Base-by-base conservation (phyloP, 2,888 invertebrate species). In the Malacosoma neustria region DNA sequence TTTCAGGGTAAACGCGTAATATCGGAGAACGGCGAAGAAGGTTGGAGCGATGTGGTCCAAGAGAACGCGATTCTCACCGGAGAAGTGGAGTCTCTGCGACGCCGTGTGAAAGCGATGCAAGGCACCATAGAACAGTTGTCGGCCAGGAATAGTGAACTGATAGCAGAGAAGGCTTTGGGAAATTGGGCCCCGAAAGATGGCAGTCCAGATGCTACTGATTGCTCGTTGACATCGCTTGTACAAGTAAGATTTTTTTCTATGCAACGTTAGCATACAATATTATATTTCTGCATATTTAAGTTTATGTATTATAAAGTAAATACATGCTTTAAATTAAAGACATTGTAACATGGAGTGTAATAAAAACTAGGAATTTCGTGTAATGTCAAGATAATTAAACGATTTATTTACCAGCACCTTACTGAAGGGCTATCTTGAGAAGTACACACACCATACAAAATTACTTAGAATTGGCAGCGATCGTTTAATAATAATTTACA, bases 21-120 rank as follows among this genome's bases (percentile, higher is more conserved):
- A 30, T 92, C 93, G 41, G 92, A 92, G 51, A 96, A 97, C 69
- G 98, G 98, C 3, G 90, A 91, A 45, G 93, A 95, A 58, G 89
- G 91, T 29, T 91, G 97, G 53, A 97, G 97, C 55, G 99, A 99
- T 68, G 95, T 98, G 77, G 97, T 93, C 66, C 94, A 97, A 66
- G 99, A 99, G 84, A 98, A 98, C 76, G 93, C 92, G 13, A 93
- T 98, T 90, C 87, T 98, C 1, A 92, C 93, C 52, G 91, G 92
- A 35, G 98, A 99, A 72, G 92, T 95, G 44, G 94, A 94, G 59
- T 93, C 95, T 46, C 84, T 98, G 29, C 87, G 96, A 32, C 93
- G 94, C 7, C 86, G 98, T 36, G 90, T 98, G 1, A 98, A 98
- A 81, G 96, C 97, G 2, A 90, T 98, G 89, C 97, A 97, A 64